Conservation (phyloP, 2,113 vertebrate genomes). For the Neolamprologus falcicula region DNA sequence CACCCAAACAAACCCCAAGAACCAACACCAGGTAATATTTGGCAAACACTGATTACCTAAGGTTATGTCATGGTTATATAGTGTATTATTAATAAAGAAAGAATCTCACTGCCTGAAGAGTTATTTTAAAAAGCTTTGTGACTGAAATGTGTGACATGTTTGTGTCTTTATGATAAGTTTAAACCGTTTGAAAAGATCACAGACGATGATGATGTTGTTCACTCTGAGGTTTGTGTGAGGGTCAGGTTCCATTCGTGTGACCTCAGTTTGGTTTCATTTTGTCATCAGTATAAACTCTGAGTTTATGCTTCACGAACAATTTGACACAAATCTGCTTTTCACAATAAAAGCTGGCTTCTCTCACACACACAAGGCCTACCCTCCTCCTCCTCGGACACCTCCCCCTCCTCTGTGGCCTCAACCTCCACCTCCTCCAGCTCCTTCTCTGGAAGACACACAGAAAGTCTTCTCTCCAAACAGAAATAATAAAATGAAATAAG, state of each 20-base stretch:
- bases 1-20: background rate
- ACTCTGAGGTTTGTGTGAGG: background rate
- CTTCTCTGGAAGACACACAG: slow-evolving; percentile 56
- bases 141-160: background rate
- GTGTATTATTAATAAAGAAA: rapidly evolving
- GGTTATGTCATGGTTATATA: background rate
- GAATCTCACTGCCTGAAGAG: background rate
- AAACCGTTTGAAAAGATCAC: background rate
- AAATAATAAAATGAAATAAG: background rate
- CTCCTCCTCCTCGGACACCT: slow-evolving; percentile 72
- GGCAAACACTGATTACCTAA: too few species aligned
- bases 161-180: background rate
- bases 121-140: background rate
- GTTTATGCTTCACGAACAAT: background rate
- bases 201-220: rapidly evolving
- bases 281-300: background rate
- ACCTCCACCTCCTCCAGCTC: slow-evolving; percentile 62
- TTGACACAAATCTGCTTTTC: rapidly evolving
- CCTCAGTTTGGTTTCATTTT: background rate
- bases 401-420: slow-evolving; percentile 63
- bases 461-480: background rate
- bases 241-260: background rate
- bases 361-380: slow-evolving; percentile 45
- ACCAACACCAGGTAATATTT: background rate
- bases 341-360: background rate